phyloP scores from a whole-genome alignment of 2,888 invertebrate genomes.

The Petrolisthes manimaculis region DNA sequence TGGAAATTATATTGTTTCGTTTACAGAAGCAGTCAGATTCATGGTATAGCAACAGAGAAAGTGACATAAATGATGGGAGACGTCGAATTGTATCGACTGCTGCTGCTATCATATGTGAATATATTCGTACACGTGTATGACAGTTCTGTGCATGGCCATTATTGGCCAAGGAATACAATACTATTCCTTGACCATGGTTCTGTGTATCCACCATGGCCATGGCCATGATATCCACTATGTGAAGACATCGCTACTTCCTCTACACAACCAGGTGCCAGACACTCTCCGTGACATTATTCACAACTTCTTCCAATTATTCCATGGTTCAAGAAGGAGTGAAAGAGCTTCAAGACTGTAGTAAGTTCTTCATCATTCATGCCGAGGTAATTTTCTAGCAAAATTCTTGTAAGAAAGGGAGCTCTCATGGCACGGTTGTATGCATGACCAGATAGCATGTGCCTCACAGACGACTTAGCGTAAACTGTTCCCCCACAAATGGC shows the following conservation, averaged over 20 bases:
- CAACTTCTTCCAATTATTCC: neutral
- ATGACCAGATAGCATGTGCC: slow-evolving; percentile 21
- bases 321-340: slow-evolving; percentile 17
- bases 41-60: slow-evolving; percentile 20
- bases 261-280: slow-evolving; percentile 25
- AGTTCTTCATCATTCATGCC: slow-evolving; percentile 1
- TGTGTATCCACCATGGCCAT: too few species aligned
- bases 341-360: neutral
- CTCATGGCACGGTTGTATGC: slow-evolving; percentile 22
- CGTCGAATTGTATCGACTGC: slow-evolving; percentile 29
- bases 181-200: too few species aligned
- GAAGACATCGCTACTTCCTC: slow-evolving; percentile 34
- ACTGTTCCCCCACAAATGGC: too few species aligned
- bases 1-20: neutral
- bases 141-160: slow-evolving; percentile 13
- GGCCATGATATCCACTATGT: too few species aligned
- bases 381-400: slow-evolving; percentile 23
- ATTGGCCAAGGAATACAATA: too few species aligned
- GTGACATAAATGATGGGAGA: neutral
- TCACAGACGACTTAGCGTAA: slow-evolving; percentile 14
- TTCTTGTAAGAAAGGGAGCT: slow-evolving; percentile 26
- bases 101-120: slow-evolving; percentile 26
- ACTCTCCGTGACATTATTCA: slow-evolving; percentile 1
- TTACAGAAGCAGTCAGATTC: slow-evolving; percentile 3
- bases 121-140: slow-evolving; percentile 31